These are phyloP conservation scores for Parnassius apollo DNA, from an alignment of 2,888 invertebrate species.

Conservation along the genomic window DNA sequence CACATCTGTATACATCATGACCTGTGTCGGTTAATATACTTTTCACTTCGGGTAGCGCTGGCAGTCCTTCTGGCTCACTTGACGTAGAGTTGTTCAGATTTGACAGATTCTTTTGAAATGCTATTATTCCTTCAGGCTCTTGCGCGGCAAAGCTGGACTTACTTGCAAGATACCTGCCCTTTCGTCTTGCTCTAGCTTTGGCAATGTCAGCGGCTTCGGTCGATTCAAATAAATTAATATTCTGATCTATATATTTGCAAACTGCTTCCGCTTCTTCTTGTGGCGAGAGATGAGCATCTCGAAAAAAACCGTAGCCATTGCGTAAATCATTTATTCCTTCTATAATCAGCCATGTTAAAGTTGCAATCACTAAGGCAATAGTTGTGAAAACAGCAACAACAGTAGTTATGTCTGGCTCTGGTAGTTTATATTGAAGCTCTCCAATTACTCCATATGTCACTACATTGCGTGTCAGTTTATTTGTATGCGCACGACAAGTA, in stretches of 20 bases:
- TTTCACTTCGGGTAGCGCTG: slow-evolving; percentile 51
- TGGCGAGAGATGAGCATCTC: slow-evolving; percentile 61
- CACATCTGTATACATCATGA: slow-evolving; percentile 51
- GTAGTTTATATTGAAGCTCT: slow-evolving; percentile 49
- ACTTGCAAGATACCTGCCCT: slow-evolving; percentile 47
- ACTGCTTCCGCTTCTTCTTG: slow-evolving; percentile 65
- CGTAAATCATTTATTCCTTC: slow-evolving; percentile 66
- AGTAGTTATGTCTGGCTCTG: slow-evolving; percentile 57
- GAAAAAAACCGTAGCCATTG: slow-evolving; percentile 66
- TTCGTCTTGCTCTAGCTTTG: slow-evolving; percentile 55
- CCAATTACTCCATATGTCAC: slow-evolving; percentile 71
- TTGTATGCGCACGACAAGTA: slow-evolving; percentile 60
- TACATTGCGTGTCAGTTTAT: slow-evolving; percentile 55
- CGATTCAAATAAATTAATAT: slow-evolving; percentile 50
- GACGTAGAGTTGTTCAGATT: slow-evolving; percentile 34
- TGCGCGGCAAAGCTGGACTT: slow-evolving; percentile 53
- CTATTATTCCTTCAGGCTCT: slow-evolving; percentile 55
- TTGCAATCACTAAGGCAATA: slow-evolving; percentile 51
- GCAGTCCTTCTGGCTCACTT: slow-evolving; percentile 48
- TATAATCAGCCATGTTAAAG: slow-evolving; percentile 57
- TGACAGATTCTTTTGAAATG: slow-evolving; percentile 37
- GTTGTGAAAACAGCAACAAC: slow-evolving; percentile 59
- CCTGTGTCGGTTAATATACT: slow-evolving; percentile 36
- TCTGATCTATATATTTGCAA: slow-evolving; percentile 62
- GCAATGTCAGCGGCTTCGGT: slow-evolving; percentile 52